Conservation (phyloP, 2,888 invertebrate species). For the Doris montereyensis region DNA sequence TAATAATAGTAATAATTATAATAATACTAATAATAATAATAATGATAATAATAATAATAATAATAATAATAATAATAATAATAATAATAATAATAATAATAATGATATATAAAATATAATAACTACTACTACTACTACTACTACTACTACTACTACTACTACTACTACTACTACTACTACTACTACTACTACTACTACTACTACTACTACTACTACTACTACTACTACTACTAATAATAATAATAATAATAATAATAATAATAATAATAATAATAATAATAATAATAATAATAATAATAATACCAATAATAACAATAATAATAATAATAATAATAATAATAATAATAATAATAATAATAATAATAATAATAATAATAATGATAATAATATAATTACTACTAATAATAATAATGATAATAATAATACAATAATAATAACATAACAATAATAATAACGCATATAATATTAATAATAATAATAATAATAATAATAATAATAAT, state of each 20-base stretch:
- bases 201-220: not conserved
- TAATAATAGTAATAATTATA: not conserved
- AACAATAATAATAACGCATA: too few species aligned
- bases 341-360: not conserved
- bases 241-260: not conserved
- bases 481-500: too few species aligned
- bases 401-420: too few species aligned
- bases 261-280: not conserved
- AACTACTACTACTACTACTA: not conserved
- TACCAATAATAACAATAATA: not conserved
- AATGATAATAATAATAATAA: not conserved
- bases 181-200: not conserved
- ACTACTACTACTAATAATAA: not conserved
- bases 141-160: not conserved
- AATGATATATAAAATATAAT: not conserved
- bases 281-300: not conserved
- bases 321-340: not conserved
- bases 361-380: not conserved
- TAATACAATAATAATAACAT: too few species aligned
- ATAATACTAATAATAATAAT: not conserved
- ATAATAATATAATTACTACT: not conserved
- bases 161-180: not conserved
- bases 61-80: not conserved
- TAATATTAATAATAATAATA: too few species aligned
- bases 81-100: not conserved